Conservation (phyloP, 2,888 invertebrate genomes). For the Ophioninae sp. region DNA sequence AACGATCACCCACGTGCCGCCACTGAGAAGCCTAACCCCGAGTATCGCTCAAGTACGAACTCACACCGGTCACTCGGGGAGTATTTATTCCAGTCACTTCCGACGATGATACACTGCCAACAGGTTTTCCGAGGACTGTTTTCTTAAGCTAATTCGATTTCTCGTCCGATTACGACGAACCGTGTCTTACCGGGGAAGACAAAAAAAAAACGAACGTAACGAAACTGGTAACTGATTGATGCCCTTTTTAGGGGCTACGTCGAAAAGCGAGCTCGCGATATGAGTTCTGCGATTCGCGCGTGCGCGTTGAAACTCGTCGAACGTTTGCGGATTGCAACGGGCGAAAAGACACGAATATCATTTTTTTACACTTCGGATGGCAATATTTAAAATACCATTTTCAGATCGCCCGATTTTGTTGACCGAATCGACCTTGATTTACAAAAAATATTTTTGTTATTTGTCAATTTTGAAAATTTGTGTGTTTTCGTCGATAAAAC, state of each 20-base stretch:
- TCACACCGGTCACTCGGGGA: neutral
- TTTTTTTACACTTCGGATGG: too few species aligned
- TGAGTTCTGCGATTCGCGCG: neutral
- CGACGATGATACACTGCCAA: slow-evolving; percentile 19
- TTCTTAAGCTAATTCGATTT: slow-evolving; percentile 17
- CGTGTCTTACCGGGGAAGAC: neutral
- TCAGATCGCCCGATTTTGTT: too few species aligned
- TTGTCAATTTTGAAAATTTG: too few species aligned
- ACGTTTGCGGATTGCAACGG: neutral
- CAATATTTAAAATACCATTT: too few species aligned
- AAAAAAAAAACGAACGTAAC: neutral
- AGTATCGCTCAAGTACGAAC: neutral
- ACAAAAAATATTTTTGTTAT: too few species aligned
- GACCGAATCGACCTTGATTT: too few species aligned
- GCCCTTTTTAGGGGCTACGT: neutral
- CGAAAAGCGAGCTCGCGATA: neutral
- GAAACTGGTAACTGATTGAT: neutral
- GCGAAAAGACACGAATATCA: neutral
- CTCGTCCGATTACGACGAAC: neutral
- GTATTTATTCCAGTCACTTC: slow-evolving; percentile 27
- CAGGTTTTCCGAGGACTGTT: slow-evolving; percentile 13
- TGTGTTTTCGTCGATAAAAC: too few species aligned
- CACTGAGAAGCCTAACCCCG: slow-evolving; percentile 35
- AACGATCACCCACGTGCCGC: slow-evolving; percentile 52
- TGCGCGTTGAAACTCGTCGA: neutral